Base-by-base conservation (phyloP, 1,140 invertebrate genomes). In the Copidosoma floridanum region DNA sequence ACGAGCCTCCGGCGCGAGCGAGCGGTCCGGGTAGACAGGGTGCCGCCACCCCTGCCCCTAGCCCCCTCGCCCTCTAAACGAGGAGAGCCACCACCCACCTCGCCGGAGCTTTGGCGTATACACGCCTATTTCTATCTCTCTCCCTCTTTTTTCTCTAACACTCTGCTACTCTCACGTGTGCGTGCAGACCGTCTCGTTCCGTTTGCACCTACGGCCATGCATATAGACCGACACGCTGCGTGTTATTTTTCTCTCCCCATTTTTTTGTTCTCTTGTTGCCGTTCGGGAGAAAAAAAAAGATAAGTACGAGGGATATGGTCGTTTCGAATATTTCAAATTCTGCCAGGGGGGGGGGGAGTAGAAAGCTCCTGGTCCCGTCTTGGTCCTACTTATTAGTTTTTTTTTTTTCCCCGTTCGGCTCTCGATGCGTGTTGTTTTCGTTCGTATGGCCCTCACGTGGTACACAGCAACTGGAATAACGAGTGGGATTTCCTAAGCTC, bases 1-100 rank as follows among this genome's bases (percentile, higher is more conserved):
- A 79, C 77, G 72, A 77, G 77, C 76, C 78, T 79, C 77, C 75
- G 71, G 76, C 75, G 69, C 77, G 77, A 16, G 37, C 32, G 37
- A 43, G 67, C 71, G 74, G 76, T 79, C 77, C 76, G 75, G 76
- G 76, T 79, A 81, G 79, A 81, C 79, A 79, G 79, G 74, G 78
- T 81, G 79, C 78, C 79, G 79, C 79, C 77, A 77, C 68, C 35
- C 20, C 46, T n/a, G 56, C 35, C n/a, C 63, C 50, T 41, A 21
- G 46, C 40, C 24, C 29, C 43, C 47, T 16, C 29, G 6, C 29
- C 29, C 29, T 6, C n/a, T n/a, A n/a, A n/a, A n/a, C n/a, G n/a
- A n/a, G n/a, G n/a, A 20, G 53, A 53, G 50, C 64, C 59, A 65
- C 51, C 52, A 61, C 46, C 58, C 56, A 50, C 50, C 16, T 24